Evolutionary conservation across 1,140 invertebrate genomes (phyloP).

Genomic region (Drosophila sucinea): DNA sequence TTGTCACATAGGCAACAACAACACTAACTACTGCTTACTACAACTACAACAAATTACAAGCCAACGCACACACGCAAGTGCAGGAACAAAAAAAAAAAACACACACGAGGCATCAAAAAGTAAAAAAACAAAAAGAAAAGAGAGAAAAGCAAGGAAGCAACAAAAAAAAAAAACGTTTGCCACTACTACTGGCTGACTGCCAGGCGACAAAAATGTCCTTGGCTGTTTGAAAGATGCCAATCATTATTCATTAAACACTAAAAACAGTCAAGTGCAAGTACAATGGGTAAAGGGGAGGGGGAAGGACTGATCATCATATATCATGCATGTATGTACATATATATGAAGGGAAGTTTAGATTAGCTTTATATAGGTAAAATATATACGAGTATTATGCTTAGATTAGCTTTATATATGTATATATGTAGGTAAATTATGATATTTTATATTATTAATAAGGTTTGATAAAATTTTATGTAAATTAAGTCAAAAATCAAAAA

Average conservation of each 20-base stretch:
- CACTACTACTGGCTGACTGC: constrained; percentile 49
- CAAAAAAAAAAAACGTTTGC: constrained; percentile 27
- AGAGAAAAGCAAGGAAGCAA: constrained; percentile 20
- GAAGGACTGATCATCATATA: too few species aligned
- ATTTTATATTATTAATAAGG: too few species aligned
- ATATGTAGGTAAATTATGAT: too few species aligned
- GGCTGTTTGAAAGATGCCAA: constrained; percentile 5
- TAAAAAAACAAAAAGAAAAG: constrained; percentile 4
- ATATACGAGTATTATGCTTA: too few species aligned
- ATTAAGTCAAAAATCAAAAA: too few species aligned
- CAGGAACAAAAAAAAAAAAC: constrained; percentile 32
- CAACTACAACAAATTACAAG: constrained; percentile 24
- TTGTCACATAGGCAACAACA: constrained; percentile 52
- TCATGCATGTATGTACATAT: too few species aligned
- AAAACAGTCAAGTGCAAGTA: too few species aligned
- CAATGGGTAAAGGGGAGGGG: too few species aligned
- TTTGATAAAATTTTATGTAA: too few species aligned
- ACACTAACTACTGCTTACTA: constrained; percentile 33
- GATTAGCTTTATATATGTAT: too few species aligned
- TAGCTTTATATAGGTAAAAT: too few species aligned
- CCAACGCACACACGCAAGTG: constrained; percentile 22
- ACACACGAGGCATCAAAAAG: not conserved
- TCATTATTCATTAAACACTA: not conserved
- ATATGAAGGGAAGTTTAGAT: too few species aligned
- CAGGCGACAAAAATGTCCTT: constrained; percentile 70